Evolutionary conservation across 2,888 invertebrate genomes (phyloP).

Genomic region (Cheiracanthium punctorium): DNA sequence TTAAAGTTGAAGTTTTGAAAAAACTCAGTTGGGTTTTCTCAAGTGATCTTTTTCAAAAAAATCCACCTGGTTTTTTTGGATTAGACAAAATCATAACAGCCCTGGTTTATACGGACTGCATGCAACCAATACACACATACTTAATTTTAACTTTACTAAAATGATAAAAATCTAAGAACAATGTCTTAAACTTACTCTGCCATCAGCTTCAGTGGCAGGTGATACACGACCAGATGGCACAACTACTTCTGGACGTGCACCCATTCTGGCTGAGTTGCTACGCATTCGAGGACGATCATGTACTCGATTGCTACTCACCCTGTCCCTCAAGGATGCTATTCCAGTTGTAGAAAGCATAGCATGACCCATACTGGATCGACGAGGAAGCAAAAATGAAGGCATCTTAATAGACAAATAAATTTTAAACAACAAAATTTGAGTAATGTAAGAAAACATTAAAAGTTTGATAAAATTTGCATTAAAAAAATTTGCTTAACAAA

Average conservation of each 20-base stretch:
- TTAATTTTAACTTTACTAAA: too few species aligned
- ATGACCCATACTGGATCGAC: slow-evolving; percentile 65
- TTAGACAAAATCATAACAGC: too few species aligned
- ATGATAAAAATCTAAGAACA: too few species aligned
- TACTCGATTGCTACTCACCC: slow-evolving; percentile 90
- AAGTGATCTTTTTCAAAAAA: too few species aligned
- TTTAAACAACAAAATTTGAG: not conserved
- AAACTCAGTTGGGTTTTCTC: too few species aligned
- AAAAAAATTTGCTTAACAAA: too few species aligned
- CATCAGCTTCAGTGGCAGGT: slow-evolving; percentile 78
- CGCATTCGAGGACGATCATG: slow-evolving; percentile 86
- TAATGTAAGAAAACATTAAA: too few species aligned
- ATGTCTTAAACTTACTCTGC: slow-evolving; percentile 53
- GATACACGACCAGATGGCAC: slow-evolving; percentile 78
- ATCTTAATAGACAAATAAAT: slow-evolving; percentile 22
- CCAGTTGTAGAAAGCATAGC: slow-evolving; percentile 29
- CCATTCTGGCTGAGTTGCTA: slow-evolving; percentile 63
- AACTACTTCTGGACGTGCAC: slow-evolving; percentile 70
- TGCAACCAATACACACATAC: too few species aligned
- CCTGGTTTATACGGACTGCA: too few species aligned
- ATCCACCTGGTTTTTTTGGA: too few species aligned
- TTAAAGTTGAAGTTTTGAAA: too few species aligned
- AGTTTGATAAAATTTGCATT: too few species aligned
- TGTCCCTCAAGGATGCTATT: slow-evolving; percentile 81
- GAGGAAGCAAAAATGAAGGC: slow-evolving; percentile 31